A percentile compares a stretch with the other conserved stretches of the same genome.
Evolutionary conservation across 2,113 vertebrate species (phyloP).

Genomic region (Oreocharis arfaki): DNA sequence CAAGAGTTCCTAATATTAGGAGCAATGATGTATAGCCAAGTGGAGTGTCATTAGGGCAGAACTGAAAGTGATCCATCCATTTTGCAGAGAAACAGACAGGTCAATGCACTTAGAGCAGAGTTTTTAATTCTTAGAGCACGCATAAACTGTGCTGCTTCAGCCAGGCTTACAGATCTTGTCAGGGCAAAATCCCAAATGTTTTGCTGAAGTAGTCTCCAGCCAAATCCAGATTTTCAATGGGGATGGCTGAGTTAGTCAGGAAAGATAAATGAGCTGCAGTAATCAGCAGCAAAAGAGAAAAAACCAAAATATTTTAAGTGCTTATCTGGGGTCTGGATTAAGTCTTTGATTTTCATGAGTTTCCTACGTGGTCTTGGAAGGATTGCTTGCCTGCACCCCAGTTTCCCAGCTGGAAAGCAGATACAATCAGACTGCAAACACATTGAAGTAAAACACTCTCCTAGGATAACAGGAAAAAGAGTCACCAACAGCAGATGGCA

Average conservation of each 20-base stretch:
- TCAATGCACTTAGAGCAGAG: not conserved
- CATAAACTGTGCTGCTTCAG: not conserved
- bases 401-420: not conserved
- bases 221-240: not conserved
- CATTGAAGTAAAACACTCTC: not conserved
- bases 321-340: not conserved
- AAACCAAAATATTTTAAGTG: not conserved
- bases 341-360: not conserved
- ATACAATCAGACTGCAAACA: not conserved
- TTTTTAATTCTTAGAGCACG: not conserved
- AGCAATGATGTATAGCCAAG: not conserved
- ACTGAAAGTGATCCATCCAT: not conserved
- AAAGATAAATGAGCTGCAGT: not conserved
- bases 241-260: not conserved
- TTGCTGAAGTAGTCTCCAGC: not conserved
- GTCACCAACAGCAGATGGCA: not conserved
- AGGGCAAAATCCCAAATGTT: not conserved
- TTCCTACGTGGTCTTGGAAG: not conserved
- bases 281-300: not conserved
- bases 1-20: not conserved
- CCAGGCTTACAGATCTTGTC: not conserved
- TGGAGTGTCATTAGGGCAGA: not conserved
- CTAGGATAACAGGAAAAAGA: not conserved
- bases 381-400: not conserved
- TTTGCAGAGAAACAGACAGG: not conserved